Evolutionary conservation across 2,888 invertebrate species (phyloP).

Genomic region (Dusona sp.): DNA sequence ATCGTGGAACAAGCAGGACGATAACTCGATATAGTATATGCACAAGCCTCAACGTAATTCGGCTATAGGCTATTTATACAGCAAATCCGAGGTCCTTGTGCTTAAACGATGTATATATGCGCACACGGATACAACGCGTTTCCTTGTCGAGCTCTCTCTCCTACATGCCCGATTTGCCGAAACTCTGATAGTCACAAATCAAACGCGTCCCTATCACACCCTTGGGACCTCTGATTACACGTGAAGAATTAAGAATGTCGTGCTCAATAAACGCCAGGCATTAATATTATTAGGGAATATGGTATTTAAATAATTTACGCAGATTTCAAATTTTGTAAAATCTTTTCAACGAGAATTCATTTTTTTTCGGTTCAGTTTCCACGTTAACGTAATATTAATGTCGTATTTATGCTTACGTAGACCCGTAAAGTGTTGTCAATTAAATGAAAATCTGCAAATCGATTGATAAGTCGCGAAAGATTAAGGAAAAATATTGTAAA

Average conservation of each 20-base stretch:
- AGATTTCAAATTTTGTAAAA: neutral
- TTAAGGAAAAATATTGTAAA: no score
- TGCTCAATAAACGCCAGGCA: neutral
- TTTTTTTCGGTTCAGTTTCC: neutral
- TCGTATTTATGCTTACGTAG: no score
- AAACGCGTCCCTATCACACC: conserved; percentile 6
- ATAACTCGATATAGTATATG: conserved; percentile 5
- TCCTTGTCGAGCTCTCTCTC: neutral
- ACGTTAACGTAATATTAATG: neutral
- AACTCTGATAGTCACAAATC: conserved; percentile 19
- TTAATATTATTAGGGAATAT: neutral
- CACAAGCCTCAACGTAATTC: conserved; percentile 35
- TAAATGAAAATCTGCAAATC: no score
- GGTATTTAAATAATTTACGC: neutral
- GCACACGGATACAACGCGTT: neutral
- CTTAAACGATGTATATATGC: conserved; percentile 30
- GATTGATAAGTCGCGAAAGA: no score
- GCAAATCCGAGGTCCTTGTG: conserved; percentile 30
- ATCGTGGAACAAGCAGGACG: neutral
- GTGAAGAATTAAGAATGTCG: neutral
- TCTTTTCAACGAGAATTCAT: neutral
- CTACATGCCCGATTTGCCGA: neutral
- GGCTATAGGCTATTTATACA: conserved; percentile 34
- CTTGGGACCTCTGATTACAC: neutral
- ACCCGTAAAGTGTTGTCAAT: no score